phyloP scores from a whole-genome alignment of 1,140 invertebrate genomes.

The Odontomachus brunneus region DNA sequence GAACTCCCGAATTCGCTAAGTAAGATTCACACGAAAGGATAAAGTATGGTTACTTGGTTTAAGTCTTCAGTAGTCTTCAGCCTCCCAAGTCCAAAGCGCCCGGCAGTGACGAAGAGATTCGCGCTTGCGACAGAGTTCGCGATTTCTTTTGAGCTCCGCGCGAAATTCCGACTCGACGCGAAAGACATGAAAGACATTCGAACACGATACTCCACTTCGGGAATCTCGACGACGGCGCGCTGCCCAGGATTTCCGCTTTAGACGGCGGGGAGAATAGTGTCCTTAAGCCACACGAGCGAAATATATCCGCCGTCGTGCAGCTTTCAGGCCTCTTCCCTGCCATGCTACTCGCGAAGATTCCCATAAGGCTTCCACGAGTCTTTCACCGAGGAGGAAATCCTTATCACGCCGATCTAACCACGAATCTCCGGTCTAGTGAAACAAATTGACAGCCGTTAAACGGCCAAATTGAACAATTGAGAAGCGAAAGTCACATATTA shows the following conservation, averaged over 20 bases:
- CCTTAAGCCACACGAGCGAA: slow-evolving; percentile 42
- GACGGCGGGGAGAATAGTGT: slow-evolving; percentile 36
- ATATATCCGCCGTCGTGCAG: slow-evolving; percentile 60
- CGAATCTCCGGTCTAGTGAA: not conserved
- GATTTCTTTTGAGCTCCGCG: slow-evolving; percentile 45
- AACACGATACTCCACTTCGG: slow-evolving; percentile 78
- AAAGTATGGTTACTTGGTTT: slow-evolving; percentile 25
- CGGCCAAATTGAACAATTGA: slow-evolving; percentile 1
- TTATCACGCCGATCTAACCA: slow-evolving; percentile 8
- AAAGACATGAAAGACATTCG: slow-evolving; percentile 57
- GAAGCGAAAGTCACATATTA: too few relatives aligned
- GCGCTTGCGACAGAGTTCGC: slow-evolving; percentile 18
- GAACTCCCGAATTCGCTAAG: not conserved
- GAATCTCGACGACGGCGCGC: slow-evolving; percentile 62
- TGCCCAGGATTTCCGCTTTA: slow-evolving; percentile 67
- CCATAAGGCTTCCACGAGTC: slow-evolving; percentile 4
- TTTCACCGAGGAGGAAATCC: slow-evolving; percentile 17
- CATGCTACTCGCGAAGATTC: slow-evolving; percentile 46
- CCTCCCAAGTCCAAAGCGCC: slow-evolving; percentile 13
- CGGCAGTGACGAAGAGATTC: slow-evolving; percentile 27
- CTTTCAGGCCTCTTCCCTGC: slow-evolving; percentile 47
- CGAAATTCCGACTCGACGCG: slow-evolving; percentile 19
- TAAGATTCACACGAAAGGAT: not conserved
- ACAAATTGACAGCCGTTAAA: not conserved
- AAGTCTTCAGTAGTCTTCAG: not conserved